Conservation (phyloP, 2,888 invertebrate species). For the Microctonus brassicae region DNA sequence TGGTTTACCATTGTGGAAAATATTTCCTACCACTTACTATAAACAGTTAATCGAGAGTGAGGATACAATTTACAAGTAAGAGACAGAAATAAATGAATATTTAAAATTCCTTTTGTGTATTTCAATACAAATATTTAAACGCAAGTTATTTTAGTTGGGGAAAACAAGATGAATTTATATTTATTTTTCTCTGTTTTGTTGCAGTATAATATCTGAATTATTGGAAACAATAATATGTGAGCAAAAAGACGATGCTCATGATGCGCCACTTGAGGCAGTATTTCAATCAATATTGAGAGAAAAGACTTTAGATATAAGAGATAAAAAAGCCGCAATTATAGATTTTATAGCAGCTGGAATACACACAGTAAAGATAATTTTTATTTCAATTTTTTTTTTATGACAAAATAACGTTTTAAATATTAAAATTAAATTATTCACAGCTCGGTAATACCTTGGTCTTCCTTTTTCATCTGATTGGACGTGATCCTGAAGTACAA, state of each 20-base stretch:
- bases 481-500: conserved; percentile 78
- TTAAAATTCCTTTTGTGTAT: background rate
- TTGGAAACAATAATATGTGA: conserved; percentile 78
- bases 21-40: conserved; percentile 81
- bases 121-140: background rate
- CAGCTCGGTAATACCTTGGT: conserved; percentile 86
- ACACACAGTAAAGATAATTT: conserved; percentile 76
- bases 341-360: conserved; percentile 91
- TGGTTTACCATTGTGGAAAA: conserved; percentile 86
- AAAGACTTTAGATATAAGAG: conserved; percentile 80
- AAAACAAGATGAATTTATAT: background rate
- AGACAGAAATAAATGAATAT: background rate
- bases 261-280: conserved; percentile 78
- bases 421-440: conserved; percentile 11
- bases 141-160: background rate
- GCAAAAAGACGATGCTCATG: conserved; percentile 72
- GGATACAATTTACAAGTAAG: conserved; percentile 85
- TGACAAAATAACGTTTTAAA: background rate
- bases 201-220: conserved; percentile 82
- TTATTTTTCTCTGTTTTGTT: background rate
- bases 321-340: conserved; percentile 87
- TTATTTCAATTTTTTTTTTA: conserved; percentile 24
- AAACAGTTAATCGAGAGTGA: conserved; percentile 80
- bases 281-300: conserved; percentile 82
- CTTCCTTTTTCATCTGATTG: conserved; percentile 82